A percentile compares a stretch with the other conserved stretches of the same genome.
These are phyloP conservation scores for Tenebrio molitor DNA, from an alignment of 1,140 invertebrate genomes.

Conservation along the genomic window DNA sequence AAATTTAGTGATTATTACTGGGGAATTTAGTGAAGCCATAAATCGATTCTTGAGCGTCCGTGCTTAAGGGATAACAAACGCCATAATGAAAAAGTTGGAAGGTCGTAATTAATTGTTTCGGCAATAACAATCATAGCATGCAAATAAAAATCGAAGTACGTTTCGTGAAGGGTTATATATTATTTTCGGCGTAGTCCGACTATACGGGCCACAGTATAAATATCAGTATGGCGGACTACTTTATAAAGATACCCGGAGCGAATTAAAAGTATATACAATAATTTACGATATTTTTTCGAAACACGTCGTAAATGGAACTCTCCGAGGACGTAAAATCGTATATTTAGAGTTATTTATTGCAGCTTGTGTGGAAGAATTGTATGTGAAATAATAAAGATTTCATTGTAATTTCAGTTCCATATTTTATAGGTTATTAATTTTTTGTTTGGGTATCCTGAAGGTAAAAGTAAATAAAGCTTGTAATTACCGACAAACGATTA, in stretches of 20 bases:
- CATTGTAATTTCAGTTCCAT: conserved; percentile 20
- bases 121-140: conserved; percentile 36
- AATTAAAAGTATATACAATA: conserved; percentile 38
- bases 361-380: conserved; percentile 15
- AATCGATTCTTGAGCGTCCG: conserved; percentile 28
- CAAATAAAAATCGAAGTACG: conserved; percentile 32
- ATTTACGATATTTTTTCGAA: conserved; percentile 44
- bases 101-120: conserved; percentile 38
- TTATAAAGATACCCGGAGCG: conserved; percentile 43
- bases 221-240: conserved; percentile 47
- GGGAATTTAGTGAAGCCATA: conserved; percentile 35
- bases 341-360: conserved; percentile 54
- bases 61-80: conserved; percentile 35
- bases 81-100: conserved; percentile 35
- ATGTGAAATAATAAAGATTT: conserved; percentile 35
- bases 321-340: conserved; percentile 53
- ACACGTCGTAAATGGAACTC: conserved; percentile 39
- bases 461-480: conserved; percentile 57
- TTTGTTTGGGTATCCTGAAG: conserved; percentile 50
- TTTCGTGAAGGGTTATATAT: conserved; percentile 26
- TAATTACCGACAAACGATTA: conserved; percentile 58
- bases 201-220: conserved; percentile 45
- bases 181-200: conserved; percentile 42
- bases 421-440: conserved; percentile 43
- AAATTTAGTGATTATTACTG: conserved; percentile 33